phyloP scores from a whole-genome alignment of 2,113 vertebrate genomes.

The Acanthisitta chloris region DNA sequence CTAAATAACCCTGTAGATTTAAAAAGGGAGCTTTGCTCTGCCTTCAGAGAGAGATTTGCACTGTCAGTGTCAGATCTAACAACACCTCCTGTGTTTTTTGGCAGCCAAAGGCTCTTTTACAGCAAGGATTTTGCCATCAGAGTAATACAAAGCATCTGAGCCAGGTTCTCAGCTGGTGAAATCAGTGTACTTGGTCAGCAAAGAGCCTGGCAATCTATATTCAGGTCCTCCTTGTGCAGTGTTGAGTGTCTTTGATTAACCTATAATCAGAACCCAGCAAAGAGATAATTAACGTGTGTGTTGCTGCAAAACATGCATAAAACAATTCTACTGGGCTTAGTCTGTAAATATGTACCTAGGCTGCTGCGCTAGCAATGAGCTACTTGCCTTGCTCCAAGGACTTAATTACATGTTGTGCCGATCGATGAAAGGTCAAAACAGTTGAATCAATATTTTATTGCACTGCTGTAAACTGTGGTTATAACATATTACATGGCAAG shows the following conservation, averaged over 20 bases:
- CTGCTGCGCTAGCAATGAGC: neutral
- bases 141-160: neutral
- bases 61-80: neutral
- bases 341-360: neutral
- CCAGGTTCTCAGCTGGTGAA: neutral
- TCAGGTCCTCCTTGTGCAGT: neutral
- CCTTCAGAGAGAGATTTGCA: neutral
- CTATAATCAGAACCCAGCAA: neutral
- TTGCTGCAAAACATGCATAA: neutral
- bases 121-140: neutral
- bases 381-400: neutral
- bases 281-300: neutral
- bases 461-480: slow-evolving; percentile 26
- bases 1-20: neutral
- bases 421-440: slow-evolving; percentile 46
- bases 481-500: neutral
- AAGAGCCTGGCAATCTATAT: neutral
- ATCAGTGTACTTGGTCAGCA: neutral
- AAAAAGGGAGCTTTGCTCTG: neutral
- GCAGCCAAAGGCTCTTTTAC: neutral
- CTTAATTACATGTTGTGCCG: slow-evolving; percentile 2
- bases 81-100: neutral
- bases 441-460: slow-evolving; percentile 52
- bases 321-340: neutral
- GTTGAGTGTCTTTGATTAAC: neutral